These are phyloP conservation scores for Plemyria rubiginata DNA, from an alignment of 2,888 invertebrate species.

Conservation along the genomic window DNA sequence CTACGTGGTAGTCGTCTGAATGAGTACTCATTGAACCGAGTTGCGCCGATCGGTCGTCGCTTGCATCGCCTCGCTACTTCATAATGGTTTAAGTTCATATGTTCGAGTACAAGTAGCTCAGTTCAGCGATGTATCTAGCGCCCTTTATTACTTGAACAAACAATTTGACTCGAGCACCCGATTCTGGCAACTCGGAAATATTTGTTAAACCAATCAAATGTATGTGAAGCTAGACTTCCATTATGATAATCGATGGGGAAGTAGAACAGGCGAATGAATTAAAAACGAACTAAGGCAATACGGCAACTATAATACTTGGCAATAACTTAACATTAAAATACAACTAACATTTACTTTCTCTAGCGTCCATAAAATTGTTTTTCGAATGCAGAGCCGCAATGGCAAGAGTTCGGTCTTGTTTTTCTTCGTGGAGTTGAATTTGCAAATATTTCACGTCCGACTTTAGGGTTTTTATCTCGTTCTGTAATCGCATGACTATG, in stretches of 20 bases:
- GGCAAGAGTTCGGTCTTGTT: constrained; percentile 80
- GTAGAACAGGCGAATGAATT: constrained; percentile 13
- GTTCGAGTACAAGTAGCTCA: constrained; percentile 15
- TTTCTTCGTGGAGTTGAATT: constrained; percentile 88
- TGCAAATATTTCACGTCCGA: constrained; percentile 85
- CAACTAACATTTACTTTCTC: constrained; percentile 77
- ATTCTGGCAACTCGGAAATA: constrained; percentile 14
- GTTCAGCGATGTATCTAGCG: constrained; percentile 13
- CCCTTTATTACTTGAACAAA: constrained; percentile 24
- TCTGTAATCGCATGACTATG: constrained; percentile 90
- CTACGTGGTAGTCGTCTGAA: constrained; percentile 61
- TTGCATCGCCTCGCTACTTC: constrained; percentile 54
- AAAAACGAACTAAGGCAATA: constrained; percentile 32
- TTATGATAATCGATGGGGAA: background rate
- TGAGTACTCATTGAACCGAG: constrained; percentile 75
- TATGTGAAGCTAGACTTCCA: background rate
- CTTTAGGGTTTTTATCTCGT: constrained; percentile 88
- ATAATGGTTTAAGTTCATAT: constrained; percentile 48
- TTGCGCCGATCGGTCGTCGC: constrained; percentile 48
- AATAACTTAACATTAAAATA: constrained; percentile 34
- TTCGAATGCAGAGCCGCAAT: constrained; percentile 73
- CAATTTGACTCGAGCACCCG: constrained; percentile 13
- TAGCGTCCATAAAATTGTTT: constrained; percentile 73
- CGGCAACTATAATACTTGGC: constrained; percentile 38
- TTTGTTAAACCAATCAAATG: constrained; percentile 4